Conservation (phyloP, 2,888 invertebrate species). For the Auanema freiburgensis region DNA sequence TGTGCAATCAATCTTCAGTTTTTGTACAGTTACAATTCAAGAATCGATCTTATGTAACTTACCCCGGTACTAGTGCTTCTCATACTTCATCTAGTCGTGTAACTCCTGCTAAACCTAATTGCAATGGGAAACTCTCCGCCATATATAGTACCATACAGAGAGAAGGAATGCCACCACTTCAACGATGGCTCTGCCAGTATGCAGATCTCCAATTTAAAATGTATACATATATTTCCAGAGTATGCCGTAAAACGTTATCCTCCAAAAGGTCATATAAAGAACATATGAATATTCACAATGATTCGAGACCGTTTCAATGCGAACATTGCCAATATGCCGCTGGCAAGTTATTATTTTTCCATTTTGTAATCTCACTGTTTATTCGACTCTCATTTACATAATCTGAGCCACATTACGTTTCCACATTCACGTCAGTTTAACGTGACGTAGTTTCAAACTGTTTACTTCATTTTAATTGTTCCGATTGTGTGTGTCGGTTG, state of each 20-base stretch:
- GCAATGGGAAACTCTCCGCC: not conserved
- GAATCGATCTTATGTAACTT: too few species aligned
- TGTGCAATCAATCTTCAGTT: too few species aligned
- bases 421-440: not conserved
- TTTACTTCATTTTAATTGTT: constrained; percentile 14
- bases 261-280: constrained; percentile 63
- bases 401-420: too few species aligned
- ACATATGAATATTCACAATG: constrained; percentile 58
- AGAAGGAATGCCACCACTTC: not conserved
- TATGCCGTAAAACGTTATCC: constrained; percentile 56
- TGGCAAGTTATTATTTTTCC: constrained; percentile 38
- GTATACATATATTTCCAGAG: constrained; percentile 19
- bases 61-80: too few species aligned
- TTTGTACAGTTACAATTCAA: too few species aligned
- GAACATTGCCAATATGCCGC: constrained; percentile 62
- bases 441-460: too few species aligned
- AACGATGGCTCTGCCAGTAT: constrained; percentile 1
- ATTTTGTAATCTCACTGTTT: not conserved
- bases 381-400: too few species aligned
- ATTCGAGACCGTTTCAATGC: constrained; percentile 55
- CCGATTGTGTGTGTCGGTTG: not conserved
- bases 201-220: not conserved
- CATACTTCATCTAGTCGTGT: not conserved
- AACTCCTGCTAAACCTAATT: constrained; percentile 1
- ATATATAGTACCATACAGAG: too few species aligned